A percentile compares a stretch with the other conserved stretches of the same genome.
These are phyloP conservation scores for Sceloporus undulatus DNA, from an alignment of 2,113 vertebrate species.

Conservation along the genomic window DNA sequence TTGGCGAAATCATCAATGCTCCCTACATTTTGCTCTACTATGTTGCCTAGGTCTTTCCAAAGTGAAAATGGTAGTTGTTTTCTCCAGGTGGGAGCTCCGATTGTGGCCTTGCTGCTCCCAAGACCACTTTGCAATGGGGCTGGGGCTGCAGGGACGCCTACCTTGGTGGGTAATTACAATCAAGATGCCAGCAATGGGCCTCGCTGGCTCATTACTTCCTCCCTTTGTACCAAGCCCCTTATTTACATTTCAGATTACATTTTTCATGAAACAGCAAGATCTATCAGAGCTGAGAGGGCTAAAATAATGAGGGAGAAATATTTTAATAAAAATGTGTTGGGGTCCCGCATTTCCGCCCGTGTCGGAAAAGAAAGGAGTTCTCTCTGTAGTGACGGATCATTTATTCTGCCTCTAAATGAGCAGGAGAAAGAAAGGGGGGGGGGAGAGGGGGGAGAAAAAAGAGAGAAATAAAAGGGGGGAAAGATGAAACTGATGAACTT, in stretches of 20 bases:
- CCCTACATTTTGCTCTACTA: conserved; percentile 27
- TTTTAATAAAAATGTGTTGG: conserved; percentile 84
- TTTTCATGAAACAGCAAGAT: conserved; percentile 89
- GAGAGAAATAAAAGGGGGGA: background rate
- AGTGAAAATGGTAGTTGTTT: conserved; percentile 78
- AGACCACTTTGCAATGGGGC: conserved; percentile 77
- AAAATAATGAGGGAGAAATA: conserved; percentile 93
- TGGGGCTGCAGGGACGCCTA: conserved; percentile 74
- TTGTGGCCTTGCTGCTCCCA: conserved; percentile 80
- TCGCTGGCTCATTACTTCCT: conserved; percentile 88
- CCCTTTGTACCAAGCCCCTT: conserved; percentile 89
- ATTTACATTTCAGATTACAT: conserved; percentile 99
- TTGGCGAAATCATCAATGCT: conserved; percentile 64
- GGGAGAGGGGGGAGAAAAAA: conserved; percentile 48
- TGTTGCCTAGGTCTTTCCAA: conserved; percentile 52
- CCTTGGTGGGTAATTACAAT: conserved; percentile 91
- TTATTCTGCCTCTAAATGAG: conserved; percentile 84
- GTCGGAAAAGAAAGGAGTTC: conserved; percentile 83
- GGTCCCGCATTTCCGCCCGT: conserved; percentile 80
- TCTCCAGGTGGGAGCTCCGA: conserved; percentile 87
- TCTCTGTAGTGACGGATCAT: conserved; percentile 82
- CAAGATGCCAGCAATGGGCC: conserved; percentile 78
- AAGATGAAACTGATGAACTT: conserved; percentile 88
- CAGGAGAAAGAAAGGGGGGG: conserved; percentile 66
- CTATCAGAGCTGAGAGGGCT: conserved; percentile 85